Evolutionary conservation across 2,888 invertebrate genomes (phyloP).

Genomic region (Leptopterna dolabrata): DNA sequence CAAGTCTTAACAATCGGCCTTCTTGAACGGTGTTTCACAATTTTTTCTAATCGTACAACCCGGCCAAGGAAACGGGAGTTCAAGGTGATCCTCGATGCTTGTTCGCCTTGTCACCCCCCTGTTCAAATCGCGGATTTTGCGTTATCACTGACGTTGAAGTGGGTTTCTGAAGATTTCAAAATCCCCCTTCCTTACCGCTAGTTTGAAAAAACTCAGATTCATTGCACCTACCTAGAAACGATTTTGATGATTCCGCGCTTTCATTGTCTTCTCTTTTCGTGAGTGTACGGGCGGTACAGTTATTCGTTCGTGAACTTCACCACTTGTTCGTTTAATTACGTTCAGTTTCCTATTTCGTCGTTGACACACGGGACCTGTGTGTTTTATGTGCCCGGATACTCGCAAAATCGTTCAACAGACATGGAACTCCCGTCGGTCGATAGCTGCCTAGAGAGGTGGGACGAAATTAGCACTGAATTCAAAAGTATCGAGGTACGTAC

Average conservation of each 20-base stretch:
- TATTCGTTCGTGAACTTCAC: neutral
- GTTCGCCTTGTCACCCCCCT: neutral
- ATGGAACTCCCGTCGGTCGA: constrained; percentile 65
- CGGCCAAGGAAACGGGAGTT: constrained; percentile 11
- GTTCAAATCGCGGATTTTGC: neutral
- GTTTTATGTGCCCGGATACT: constrained; percentile 10
- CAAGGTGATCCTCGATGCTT: constrained; percentile 13
- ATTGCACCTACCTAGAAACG: neutral
- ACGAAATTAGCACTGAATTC: constrained; percentile 81
- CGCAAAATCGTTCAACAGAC: neutral
- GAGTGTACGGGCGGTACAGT: neutral
- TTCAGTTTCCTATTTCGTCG: neutral
- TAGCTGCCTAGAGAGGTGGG: constrained; percentile 78
- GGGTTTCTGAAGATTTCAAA: neutral
- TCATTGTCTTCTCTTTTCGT: neutral
- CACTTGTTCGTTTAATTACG: neutral
- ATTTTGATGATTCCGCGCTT: neutral
- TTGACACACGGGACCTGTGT: neutral
- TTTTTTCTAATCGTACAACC: neutral
- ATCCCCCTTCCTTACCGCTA: neutral
- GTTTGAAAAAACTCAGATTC: neutral
- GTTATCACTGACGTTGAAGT: constrained; percentile 27
- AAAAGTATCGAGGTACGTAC: constrained; percentile 81
- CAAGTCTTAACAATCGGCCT: neutral
- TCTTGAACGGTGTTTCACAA: neutral